A percentile compares a stretch with the other conserved stretches of the same genome.
phyloP scores from a whole-genome alignment of 2,113 vertebrate genomes.

The Alces alces region DNA sequence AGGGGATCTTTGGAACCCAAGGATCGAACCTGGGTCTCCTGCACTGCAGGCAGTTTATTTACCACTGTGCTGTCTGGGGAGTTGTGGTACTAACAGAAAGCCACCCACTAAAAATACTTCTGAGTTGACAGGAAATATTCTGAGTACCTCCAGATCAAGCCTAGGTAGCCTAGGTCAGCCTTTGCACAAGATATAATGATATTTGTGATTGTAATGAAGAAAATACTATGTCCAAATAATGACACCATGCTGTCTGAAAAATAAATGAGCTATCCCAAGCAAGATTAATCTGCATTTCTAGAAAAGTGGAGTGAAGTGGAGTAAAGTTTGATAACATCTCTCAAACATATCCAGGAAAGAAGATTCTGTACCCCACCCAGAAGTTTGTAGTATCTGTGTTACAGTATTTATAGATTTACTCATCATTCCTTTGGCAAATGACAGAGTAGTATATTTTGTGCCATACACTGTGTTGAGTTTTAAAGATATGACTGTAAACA shows the following conservation, averaged over 20 bases:
- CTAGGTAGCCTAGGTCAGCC: not conserved
- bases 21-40: not conserved
- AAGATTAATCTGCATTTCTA: not conserved
- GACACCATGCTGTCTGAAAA: not conserved
- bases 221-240: not conserved
- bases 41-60: not conserved
- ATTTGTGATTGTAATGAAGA: not conserved
- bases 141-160: not conserved
- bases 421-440: not conserved
- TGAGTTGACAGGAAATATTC: not conserved
- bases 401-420: not conserved
- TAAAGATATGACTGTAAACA: not conserved
- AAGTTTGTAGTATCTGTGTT: not conserved
- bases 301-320: not conserved
- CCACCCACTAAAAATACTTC: not conserved
- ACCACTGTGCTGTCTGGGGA: not conserved
- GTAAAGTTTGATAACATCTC: not conserved
- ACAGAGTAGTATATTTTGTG: not conserved
- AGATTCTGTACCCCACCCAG: not conserved
- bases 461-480: not conserved
- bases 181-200: not conserved
- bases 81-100: not conserved
- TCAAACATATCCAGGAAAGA: not conserved
- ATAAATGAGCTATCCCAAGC: not conserved
- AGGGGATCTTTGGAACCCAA: not conserved